Base-by-base conservation (phyloP, 1,140 invertebrate genomes). In the Sminthurinus signatus region DNA sequence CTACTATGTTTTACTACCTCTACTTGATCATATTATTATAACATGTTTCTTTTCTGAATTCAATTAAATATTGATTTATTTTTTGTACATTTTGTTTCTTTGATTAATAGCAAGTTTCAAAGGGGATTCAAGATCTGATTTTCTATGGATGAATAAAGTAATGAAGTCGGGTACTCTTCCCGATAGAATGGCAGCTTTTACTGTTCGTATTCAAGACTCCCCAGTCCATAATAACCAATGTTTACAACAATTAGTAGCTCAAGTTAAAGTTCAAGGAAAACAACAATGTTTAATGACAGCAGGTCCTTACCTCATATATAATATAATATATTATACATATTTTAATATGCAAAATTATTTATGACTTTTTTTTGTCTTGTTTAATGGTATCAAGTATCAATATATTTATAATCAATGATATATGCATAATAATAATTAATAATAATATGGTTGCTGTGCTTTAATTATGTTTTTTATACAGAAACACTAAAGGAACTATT, bases 111-210 rank as follows among this genome's bases (percentile, higher is more conserved):
- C 29, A 0, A 57, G 55, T 32, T 12, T 65, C 17, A 32, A 62
- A 29, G 67, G 67, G 21, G 39, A 50, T 28, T 5, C 64, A 14
- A 39, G 61, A 29, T 28, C 54, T 14, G 70, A 72, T 62, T 69
- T 65, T 51, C 28, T 64, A 73, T 96, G 91, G 91, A 83, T 92
- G 62, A 84, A 85, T 69, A 91, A 87, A 19, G 84, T 93, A 5
- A 77, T 93, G 50, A 79, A 82, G 25, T 86, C 85, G 69, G 92
- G 92, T 50, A 93, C 91, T 8, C 81, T 85, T 1, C 82, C 83
- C 1, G 93, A 96, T 77, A 91, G 88, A 79, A 81, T 95, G 48
- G 91, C 92, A 29, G 92, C 92, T 1, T 83, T 85, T 50, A 87
- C 88, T 27, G 77, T 96, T 10, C 75, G 88, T 19, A 85, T 95